Evolutionary conservation across 1,140 invertebrate species (phyloP).

Genomic region (Brachionus koreanus): DNA sequence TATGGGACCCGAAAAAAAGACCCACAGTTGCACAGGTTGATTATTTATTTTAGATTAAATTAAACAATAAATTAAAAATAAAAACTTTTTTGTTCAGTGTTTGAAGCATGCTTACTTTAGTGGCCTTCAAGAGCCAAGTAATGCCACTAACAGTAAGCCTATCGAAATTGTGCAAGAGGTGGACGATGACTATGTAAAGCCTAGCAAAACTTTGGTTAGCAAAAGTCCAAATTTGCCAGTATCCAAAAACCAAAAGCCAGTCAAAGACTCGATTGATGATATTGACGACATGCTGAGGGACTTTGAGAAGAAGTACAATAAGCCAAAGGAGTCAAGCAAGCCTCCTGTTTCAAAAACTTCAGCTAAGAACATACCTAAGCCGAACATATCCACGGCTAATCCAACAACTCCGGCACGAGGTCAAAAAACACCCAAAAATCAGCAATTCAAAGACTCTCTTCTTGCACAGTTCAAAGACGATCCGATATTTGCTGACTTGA

Average conservation of each 20-base stretch:
- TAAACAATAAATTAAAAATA: background rate
- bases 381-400: background rate
- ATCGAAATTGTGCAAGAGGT: conserved; percentile 42
- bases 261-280: conserved; percentile 20
- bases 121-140: background rate
- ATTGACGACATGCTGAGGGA: conserved; percentile 24
- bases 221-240: background rate
- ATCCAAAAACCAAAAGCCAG: background rate
- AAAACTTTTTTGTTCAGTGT: conserved; percentile 32
- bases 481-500: conserved; percentile 19
- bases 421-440: background rate
- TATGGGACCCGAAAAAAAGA: conserved; percentile 85
- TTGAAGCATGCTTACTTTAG: background rate
- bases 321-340: background rate
- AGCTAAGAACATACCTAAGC: conserved; percentile 29
- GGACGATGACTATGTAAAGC: conserved; percentile 33
- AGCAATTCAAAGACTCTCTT: conserved; percentile 19
- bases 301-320: conserved; percentile 27
- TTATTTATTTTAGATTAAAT: background rate
- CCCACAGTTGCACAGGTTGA: conserved; percentile 74
- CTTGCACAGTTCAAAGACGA: conserved; percentile 44
- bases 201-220: background rate
- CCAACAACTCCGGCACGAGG: background rate
- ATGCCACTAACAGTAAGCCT: background rate
- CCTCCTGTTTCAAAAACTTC: background rate